These are phyloP conservation scores for Calyptommatus sinebrachiatus DNA, from an alignment of 2,113 vertebrate genomes.

Conservation along the genomic window DNA sequence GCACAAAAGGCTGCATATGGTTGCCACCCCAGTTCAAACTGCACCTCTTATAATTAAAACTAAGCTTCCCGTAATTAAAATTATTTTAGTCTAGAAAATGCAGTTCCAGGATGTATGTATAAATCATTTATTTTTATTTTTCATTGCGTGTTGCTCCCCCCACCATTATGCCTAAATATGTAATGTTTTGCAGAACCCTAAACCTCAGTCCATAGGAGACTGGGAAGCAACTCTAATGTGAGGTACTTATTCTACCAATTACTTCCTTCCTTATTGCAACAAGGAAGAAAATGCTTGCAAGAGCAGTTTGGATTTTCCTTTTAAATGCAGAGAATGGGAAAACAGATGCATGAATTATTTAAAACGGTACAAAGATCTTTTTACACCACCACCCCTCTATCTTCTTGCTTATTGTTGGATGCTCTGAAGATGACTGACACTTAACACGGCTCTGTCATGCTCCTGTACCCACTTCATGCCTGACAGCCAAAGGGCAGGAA, in stretches of 20 bases:
- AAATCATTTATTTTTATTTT: background rate
- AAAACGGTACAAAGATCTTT: conserved; percentile 53
- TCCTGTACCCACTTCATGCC: conserved; percentile 40
- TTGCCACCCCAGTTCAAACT: too few relatives aligned
- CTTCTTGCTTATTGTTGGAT: conserved; percentile 49
- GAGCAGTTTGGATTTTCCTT: conserved; percentile 60
- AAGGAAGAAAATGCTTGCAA: conserved; percentile 53
- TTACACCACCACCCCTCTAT: conserved; percentile 43
- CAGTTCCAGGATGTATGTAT: background rate
- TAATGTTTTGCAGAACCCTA: background rate
- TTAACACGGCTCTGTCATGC: conserved; percentile 56
- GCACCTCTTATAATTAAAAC: too few relatives aligned
- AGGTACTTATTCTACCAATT: background rate
- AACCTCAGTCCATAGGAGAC: background rate
- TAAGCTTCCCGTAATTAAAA: background rate
- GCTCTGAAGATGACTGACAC: conserved; percentile 65
- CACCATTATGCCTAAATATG: background rate
- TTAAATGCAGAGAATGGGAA: conserved; percentile 63
- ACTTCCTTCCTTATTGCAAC: conserved; percentile 35
- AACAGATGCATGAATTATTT: conserved; percentile 74
- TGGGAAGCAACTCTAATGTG: background rate
- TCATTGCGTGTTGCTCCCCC: background rate
- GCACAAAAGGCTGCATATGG: too few relatives aligned
- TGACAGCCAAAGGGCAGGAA: background rate
- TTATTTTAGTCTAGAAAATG: background rate